Percentiles rank a stretch among this genome's conserved stretches.
These are phyloP conservation scores for Passer domesticus DNA, from an alignment of 2,113 vertebrate genomes.

Conservation along the genomic window DNA sequence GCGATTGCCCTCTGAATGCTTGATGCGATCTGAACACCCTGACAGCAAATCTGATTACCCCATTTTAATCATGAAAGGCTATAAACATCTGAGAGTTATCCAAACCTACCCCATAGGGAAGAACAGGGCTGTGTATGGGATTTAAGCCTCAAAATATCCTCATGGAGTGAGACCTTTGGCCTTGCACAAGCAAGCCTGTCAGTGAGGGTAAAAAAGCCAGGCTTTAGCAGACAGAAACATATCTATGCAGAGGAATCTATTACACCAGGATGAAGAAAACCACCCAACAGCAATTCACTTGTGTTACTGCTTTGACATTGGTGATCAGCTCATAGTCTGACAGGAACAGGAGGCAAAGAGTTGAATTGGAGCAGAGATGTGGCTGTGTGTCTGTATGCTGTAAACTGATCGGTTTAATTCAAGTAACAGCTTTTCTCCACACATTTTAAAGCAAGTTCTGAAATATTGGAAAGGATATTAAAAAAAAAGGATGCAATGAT, in stretches of 20 bases:
- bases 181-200: background rate
- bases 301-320: background rate
- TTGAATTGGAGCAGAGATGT: background rate
- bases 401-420: background rate
- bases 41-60: constrained; percentile 21
- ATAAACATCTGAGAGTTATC: background rate
- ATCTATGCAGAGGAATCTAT: background rate
- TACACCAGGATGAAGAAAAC: background rate
- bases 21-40: background rate
- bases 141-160: background rate
- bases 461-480: background rate
- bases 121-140: background rate
- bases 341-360: background rate
- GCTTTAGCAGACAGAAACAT: background rate
- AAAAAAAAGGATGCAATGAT: background rate
- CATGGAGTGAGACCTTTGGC: background rate
- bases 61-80: background rate
- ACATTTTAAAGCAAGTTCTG: background rate
- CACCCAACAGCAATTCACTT: background rate
- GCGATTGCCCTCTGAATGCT: constrained; percentile 43
- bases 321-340: background rate
- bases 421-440: background rate
- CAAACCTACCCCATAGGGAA: background rate
- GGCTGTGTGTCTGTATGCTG: background rate
- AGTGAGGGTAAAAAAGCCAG: background rate